Conservation (phyloP, 2,797 vertebrate genomes). For the Sciaenops ocellatus region DNA sequence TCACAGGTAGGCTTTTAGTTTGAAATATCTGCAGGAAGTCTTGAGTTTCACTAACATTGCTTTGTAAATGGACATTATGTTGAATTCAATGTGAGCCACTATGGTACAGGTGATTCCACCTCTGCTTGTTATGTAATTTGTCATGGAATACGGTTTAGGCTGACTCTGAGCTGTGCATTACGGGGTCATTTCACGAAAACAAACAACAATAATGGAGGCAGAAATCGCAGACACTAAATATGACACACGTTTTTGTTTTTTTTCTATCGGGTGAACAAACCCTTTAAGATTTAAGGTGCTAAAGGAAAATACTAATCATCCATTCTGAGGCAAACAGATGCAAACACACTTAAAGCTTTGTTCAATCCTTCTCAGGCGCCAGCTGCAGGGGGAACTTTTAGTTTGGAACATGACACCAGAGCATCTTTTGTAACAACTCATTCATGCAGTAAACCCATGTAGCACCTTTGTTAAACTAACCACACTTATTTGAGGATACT, state of each 20-base stretch:
- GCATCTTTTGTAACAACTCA: background rate
- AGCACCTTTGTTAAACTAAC: background rate
- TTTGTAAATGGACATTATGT: background rate
- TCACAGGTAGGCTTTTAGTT: background rate
- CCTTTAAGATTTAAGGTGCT: background rate
- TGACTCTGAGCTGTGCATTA: background rate
- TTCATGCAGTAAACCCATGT: background rate
- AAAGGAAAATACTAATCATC: background rate
- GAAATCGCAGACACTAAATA: background rate
- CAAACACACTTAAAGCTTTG: background rate
- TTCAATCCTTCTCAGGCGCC: constrained; percentile 11
- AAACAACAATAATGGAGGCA: background rate
- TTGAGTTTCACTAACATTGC: background rate
- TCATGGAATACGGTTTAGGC: background rate
- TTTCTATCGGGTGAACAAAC: background rate
- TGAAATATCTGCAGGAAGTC: constrained; percentile 13
- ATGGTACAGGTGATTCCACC: background rate
- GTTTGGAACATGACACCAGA: background rate
- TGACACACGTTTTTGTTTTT: background rate
- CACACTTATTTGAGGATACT: background rate
- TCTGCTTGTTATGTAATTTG: background rate
- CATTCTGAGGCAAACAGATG: background rate
- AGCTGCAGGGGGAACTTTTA: background rate
- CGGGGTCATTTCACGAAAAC: background rate
- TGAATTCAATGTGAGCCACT: background rate